Evolutionary conservation across 1,140 invertebrate species (phyloP).

Genomic region (Drosophila jambulina): DNA sequence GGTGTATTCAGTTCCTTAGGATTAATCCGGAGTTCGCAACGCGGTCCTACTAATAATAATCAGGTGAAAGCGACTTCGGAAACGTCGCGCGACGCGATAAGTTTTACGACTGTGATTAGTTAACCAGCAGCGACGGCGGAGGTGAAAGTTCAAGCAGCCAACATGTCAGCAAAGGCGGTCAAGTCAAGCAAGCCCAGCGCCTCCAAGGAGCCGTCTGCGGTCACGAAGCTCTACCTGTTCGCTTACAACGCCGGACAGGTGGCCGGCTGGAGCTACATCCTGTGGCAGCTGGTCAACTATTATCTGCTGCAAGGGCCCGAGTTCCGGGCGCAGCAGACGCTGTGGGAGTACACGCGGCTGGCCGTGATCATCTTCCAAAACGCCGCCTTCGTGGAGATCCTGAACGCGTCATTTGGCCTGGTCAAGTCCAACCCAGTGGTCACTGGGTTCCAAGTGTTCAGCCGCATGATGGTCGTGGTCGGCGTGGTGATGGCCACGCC

Average conservation of each 20-base stretch:
- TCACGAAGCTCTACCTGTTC: constrained; percentile 87
- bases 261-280: constrained; percentile 89
- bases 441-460: constrained; percentile 95
- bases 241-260: constrained; percentile 87
- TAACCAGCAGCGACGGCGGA: constrained; percentile 47
- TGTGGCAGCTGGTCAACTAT: constrained; percentile 88
- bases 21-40: neutral
- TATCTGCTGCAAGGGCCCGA: constrained; percentile 85
- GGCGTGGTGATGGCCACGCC: constrained; percentile 91
- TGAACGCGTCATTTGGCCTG: constrained; percentile 92
- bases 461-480: constrained; percentile 94
- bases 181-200: constrained; percentile 59
- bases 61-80: constrained; percentile 65
- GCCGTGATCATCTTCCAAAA: constrained; percentile 95
- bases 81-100: constrained; percentile 38
- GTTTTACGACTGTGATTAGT: constrained; percentile 51
- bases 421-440: constrained; percentile 93
- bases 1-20: neutral
- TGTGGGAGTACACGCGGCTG: constrained; percentile 90
- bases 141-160: constrained; percentile 72
- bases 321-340: constrained; percentile 81
- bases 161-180: constrained; percentile 66
- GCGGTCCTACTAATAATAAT: constrained; percentile 11
- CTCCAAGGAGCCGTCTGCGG: constrained; percentile 62
- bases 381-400: constrained; percentile 94